phyloP scores from a whole-genome alignment of 2,888 invertebrate species.

The Xestobium rufovillosum region DNA sequence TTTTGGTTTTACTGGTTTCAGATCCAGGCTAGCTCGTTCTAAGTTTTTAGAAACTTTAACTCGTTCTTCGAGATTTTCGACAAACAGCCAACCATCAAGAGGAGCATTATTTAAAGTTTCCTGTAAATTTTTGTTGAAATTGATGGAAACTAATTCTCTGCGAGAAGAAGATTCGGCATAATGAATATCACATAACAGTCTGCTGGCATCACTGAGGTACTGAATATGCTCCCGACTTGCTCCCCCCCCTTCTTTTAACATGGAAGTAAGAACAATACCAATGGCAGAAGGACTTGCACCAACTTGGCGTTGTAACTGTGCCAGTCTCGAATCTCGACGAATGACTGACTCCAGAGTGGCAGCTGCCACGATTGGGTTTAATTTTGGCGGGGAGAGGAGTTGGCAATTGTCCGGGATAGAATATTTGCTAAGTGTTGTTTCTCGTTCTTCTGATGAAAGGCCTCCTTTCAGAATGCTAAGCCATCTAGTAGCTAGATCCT shows the following conservation, averaged over 20 bases:
- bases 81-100: constrained; percentile 11
- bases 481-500: constrained; percentile 2
- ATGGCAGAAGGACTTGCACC: constrained; percentile 1
- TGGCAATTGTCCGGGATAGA: background rate
- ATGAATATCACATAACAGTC: constrained; percentile 7
- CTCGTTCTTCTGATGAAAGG: background rate
- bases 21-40: constrained; percentile 6
- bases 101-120: constrained; percentile 6
- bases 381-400: too few species aligned
- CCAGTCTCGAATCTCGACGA: background rate
- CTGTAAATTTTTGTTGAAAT: constrained; percentile 9
- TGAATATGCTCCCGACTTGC: background rate
- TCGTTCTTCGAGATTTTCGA: background rate
- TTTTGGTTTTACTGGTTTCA: background rate
- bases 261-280: background rate
- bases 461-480: background rate
- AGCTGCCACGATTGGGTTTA: too few species aligned
- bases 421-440: background rate
- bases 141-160: constrained; percentile 4
- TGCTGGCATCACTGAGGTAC: constrained; percentile 8
- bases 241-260: constrained; percentile 7
- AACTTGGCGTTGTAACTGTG: background rate
- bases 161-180: constrained; percentile 7
- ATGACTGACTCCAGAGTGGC: background rate
- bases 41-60: constrained; percentile 7